Conservation (phyloP, 2,888 invertebrate species). For the Proisotoma minuta region DNA sequence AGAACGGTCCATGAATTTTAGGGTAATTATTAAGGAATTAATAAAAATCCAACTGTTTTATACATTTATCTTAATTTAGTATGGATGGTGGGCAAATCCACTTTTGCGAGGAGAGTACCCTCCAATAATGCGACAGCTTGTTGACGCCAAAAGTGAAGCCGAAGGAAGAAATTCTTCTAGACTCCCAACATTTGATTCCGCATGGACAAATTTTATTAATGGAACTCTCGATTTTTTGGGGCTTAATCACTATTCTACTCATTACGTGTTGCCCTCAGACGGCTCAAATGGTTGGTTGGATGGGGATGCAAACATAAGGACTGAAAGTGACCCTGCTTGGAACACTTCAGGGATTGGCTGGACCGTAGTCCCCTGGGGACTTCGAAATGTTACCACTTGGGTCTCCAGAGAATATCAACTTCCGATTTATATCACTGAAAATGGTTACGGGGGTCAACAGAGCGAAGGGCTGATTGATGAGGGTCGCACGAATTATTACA, state of each 20-base stretch:
- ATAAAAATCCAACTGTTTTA: not conserved
- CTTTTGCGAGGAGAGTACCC: conserved; percentile 41
- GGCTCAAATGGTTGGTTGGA: conserved; percentile 24
- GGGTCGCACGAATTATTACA: conserved; percentile 25
- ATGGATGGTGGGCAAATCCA: conserved; percentile 41
- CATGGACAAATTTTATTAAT: conserved; percentile 39
- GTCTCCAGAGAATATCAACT: conserved; percentile 28
- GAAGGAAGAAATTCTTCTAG: conserved; percentile 35
- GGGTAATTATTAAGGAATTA: conserved; percentile 11
- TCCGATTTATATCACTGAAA: conserved; percentile 38
- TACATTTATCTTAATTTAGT: conserved; percentile 21
- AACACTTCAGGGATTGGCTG: conserved; percentile 33
- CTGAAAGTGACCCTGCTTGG: conserved; percentile 39
- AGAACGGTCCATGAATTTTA: conserved; percentile 26
- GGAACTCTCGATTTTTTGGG: conserved; percentile 43
- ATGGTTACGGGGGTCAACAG: conserved; percentile 35
- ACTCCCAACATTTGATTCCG: conserved; percentile 34
- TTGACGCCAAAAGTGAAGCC: conserved; percentile 32
- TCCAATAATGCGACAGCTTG: conserved; percentile 34
- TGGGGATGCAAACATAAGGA: conserved; percentile 28
- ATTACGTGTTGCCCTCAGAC: conserved; percentile 19
- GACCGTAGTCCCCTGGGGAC: conserved; percentile 42
- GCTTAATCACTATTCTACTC: conserved; percentile 40
- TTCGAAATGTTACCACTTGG: conserved; percentile 35
- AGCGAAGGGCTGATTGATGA: conserved; percentile 31